Evolutionary conservation across 2,797 vertebrate species (phyloP).

Genomic region (Danionella dracula): DNA sequence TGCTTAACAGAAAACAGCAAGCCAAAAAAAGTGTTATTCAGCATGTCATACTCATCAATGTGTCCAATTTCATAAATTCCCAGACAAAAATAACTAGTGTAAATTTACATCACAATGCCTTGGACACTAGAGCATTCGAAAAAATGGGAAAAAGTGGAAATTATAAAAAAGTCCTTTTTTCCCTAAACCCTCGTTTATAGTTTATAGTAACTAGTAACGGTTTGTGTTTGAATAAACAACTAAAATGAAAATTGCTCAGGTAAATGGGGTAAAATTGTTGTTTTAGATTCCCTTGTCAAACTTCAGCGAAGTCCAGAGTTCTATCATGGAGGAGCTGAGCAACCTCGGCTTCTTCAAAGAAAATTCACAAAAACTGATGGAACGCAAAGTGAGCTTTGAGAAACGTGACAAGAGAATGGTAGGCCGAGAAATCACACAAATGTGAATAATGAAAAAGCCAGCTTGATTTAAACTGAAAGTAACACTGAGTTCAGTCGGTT

Average conservation of each 20-base stretch:
- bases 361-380: slow-evolving; percentile 81
- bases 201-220: no score
- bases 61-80: no score
- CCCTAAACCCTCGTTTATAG: no score
- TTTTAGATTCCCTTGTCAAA: slow-evolving; percentile 74
- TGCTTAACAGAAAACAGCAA: no score
- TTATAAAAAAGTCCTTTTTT: no score
- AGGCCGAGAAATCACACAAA: slow-evolving; percentile 31
- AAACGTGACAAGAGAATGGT: slow-evolving; percentile 72
- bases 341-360: slow-evolving; percentile 87
- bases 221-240: no score
- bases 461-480: background rate
- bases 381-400: slow-evolving; percentile 93
- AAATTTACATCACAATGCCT: no score
- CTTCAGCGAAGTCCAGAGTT: slow-evolving; percentile 82
- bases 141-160: no score
- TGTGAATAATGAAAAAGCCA: background rate
- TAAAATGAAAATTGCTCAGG: background rate
- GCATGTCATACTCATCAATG: no score
- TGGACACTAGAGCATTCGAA: no score
- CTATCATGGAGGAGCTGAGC: slow-evolving; percentile 84
- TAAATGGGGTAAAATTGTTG: background rate
- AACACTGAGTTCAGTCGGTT: slow-evolving; percentile 50
- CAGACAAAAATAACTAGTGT: no score
- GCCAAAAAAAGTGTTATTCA: no score